phyloP scores from a whole-genome alignment of 2,113 vertebrate genomes.

The Ciconia maguari region DNA sequence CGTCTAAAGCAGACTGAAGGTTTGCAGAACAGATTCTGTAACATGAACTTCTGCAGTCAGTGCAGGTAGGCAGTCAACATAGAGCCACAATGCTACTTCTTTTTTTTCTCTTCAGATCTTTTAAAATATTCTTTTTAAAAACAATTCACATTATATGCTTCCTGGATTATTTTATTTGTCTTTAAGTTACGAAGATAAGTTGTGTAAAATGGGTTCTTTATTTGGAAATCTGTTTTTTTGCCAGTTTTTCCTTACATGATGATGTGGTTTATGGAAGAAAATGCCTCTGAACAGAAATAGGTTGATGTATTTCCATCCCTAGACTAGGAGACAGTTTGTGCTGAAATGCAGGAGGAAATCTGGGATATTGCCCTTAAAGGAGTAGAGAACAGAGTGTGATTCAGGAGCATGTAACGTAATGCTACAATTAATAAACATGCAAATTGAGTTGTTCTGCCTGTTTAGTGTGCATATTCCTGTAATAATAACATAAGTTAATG shows the following conservation, averaged over 20 bases:
- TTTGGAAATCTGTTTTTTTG: neutral
- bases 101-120: neutral
- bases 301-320: neutral
- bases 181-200: neutral
- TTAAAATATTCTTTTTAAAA: neutral
- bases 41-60: neutral
- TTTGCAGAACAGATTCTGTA: neutral
- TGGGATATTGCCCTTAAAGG: neutral
- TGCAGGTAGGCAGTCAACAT: neutral
- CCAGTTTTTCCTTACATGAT: neutral
- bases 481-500: neutral
- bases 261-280: neutral
- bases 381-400: neutral
- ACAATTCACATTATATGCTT: neutral
- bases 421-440: neutral
- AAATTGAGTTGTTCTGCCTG: neutral
- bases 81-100: neutral
- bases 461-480: neutral
- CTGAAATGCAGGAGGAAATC: neutral
- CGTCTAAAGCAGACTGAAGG: neutral
- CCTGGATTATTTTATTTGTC: neutral
- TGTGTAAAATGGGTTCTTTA: neutral
- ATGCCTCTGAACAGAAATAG: neutral
- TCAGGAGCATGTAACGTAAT: neutral
- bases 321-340: neutral